Conservation (phyloP, 2,888 invertebrate genomes). For the Pseudanteris insignis region DNA sequence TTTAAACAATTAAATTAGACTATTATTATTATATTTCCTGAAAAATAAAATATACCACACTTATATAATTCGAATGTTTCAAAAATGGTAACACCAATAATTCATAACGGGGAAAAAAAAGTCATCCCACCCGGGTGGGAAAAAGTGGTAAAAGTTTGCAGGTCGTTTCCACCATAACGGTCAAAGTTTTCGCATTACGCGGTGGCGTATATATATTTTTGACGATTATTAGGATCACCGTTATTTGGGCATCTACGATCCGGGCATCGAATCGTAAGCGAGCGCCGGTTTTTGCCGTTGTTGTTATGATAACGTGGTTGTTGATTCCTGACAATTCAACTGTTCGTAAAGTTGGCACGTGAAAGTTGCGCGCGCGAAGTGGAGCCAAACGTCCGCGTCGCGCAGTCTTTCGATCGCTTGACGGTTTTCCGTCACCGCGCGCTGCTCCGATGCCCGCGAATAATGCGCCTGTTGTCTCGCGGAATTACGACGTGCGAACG, state of each 20-base stretch:
- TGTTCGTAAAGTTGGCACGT: constrained; percentile 52
- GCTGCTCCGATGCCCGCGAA: constrained; percentile 26
- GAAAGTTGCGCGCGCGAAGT: constrained; percentile 49
- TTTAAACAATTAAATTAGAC: no score
- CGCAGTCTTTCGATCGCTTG: constrained; percentile 32
- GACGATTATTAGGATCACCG: constrained; percentile 33
- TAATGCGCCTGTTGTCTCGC: constrained; percentile 31
- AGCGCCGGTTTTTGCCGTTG: constrained; percentile 31
- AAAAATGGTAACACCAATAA: no score
- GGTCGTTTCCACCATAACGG: no score
- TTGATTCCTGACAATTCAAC: constrained; percentile 45
- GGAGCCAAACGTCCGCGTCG: constrained; percentile 51
- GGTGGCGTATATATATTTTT: constrained; percentile 10
- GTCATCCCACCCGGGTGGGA: no score
- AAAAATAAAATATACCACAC: no score
- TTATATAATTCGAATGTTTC: no score
- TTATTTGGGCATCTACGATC: constrained; percentile 19
- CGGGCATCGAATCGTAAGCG: constrained; percentile 17
- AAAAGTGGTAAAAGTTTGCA: no score
- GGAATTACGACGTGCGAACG: constrained; percentile 27
- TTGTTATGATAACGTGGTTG: constrained; percentile 38
- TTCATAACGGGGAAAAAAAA: no score
- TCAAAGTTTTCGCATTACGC: no score
- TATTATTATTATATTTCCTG: no score
- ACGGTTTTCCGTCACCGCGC: constrained; percentile 23